These are phyloP conservation scores for Sebastes itinus DNA, from an alignment of 2,797 vertebrate species.

Conservation along the genomic window DNA sequence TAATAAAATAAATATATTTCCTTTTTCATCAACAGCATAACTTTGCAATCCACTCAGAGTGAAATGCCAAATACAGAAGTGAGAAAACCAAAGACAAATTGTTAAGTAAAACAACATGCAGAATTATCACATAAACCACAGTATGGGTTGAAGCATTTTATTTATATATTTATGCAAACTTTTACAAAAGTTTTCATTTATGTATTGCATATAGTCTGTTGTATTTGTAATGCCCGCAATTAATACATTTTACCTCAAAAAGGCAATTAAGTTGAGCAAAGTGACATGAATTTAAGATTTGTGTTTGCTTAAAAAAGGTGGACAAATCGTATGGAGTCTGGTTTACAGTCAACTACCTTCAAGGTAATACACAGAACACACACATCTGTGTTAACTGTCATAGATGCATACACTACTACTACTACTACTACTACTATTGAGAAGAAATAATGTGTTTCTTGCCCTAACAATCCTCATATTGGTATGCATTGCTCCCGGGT, in stretches of 20 bases:
- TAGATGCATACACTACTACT: background rate
- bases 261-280: background rate
- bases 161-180: background rate
- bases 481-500: rapidly evolving
- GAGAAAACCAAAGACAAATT: no score
- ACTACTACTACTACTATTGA: no score
- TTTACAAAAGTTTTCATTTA: no score
- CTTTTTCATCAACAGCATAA: no score
- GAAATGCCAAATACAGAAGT: no score
- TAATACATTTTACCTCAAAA: no score
- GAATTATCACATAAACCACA: no score
- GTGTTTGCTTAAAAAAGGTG: background rate
- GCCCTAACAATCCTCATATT: no score
- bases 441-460: no score
- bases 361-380: background rate
- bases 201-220: background rate
- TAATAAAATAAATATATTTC: no score
- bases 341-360: background rate
- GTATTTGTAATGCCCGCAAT: background rate
- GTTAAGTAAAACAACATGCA: no score
- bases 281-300: background rate
- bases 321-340: background rate
- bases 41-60: no score
- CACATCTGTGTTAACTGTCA: background rate
- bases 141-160: background rate